Conservation (phyloP, 1,140 invertebrate genomes). For the Aradophagus sp. region DNA sequence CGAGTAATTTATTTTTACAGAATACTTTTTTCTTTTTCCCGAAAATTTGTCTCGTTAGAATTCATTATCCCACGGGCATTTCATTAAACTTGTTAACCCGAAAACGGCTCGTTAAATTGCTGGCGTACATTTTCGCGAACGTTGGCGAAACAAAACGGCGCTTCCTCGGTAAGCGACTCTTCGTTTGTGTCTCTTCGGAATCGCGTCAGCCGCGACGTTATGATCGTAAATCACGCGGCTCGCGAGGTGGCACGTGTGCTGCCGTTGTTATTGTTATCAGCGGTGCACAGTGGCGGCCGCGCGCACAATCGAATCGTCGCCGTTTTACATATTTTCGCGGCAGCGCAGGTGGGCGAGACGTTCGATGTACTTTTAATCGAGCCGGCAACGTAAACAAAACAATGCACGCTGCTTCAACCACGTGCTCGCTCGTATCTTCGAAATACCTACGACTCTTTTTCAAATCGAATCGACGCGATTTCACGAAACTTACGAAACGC, state of each 20-base stretch:
- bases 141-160: background rate
- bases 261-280: constrained; percentile 45
- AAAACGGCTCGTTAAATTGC: no score
- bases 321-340: constrained; percentile 51
- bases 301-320: constrained; percentile 44
- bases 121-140: constrained; percentile 2
- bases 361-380: constrained; percentile 59
- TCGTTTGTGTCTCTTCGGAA: background rate
- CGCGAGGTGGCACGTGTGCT: constrained; percentile 17
- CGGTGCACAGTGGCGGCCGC: constrained; percentile 14
- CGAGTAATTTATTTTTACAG: no score
- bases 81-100: no score
- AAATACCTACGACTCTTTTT: background rate
- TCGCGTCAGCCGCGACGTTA: constrained; percentile 1
- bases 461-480: constrained; percentile 2
- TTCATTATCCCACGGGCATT: no score
- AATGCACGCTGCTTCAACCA: constrained; percentile 49
- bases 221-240: constrained; percentile 15
- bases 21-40: no score
- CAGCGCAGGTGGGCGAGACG: constrained; percentile 40
- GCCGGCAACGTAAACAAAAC: constrained; percentile 66
- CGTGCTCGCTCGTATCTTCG: constrained; percentile 28
- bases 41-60: no score
- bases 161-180: background rate
- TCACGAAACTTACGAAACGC: no score